Evolutionary conservation across 2,888 invertebrate species (phyloP).

Genomic region (Chironomus tentans): DNA sequence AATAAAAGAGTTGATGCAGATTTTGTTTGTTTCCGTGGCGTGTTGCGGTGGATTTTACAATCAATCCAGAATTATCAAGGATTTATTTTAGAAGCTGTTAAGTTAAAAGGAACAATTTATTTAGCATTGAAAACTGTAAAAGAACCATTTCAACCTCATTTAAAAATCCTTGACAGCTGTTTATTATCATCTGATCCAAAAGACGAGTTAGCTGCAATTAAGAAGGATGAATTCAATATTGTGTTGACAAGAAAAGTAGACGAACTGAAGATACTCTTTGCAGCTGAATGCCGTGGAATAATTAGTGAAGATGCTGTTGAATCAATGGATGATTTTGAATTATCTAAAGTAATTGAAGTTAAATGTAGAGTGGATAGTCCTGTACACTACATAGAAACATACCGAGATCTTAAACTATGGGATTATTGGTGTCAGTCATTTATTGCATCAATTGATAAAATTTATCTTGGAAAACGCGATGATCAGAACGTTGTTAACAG

Average conservation of each 20-base stretch:
- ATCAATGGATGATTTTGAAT: neutral
- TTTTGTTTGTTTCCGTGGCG: neutral
- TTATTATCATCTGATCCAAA: neutral
- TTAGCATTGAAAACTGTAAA: neutral
- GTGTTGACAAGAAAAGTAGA: neutral
- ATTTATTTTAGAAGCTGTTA: neutral
- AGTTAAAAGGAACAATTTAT: neutral
- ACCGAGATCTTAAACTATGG: constrained; percentile 31
- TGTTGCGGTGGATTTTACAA: neutral
- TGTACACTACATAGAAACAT: neutral
- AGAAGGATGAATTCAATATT: neutral
- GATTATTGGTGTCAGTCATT: constrained; percentile 44
- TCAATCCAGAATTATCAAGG: neutral
- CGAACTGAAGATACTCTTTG: neutral
- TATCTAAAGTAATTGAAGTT: neutral
- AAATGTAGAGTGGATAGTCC: neutral
- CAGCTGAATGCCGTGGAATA: neutral
- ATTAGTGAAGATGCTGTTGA: neutral
- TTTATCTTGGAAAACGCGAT: neutral
- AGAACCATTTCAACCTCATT: neutral
- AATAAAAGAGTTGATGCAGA: neutral
- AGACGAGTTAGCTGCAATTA: neutral
- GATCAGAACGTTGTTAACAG: neutral
- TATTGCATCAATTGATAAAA: neutral
- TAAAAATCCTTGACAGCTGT: neutral